Conservation (phyloP, 1,140 invertebrate genomes). For the Drosophila lacertosa region DNA sequence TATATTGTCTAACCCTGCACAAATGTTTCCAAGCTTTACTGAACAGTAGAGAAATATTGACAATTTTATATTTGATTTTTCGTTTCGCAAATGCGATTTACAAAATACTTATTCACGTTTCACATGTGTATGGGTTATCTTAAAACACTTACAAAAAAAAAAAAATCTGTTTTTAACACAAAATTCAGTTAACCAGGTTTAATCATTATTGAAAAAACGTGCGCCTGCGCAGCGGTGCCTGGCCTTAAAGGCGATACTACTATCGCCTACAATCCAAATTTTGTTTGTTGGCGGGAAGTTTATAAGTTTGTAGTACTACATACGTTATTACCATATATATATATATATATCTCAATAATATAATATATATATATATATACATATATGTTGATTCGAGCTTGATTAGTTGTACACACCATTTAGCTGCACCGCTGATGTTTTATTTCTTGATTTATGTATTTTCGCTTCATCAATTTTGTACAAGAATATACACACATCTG, state of each 20-base stretch:
- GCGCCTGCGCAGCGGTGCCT: constrained; percentile 75
- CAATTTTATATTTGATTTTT: constrained; percentile 14
- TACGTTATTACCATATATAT: constrained; percentile 5
- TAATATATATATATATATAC: constrained; percentile 45
- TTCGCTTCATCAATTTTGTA: constrained; percentile 55
- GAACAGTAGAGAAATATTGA: constrained; percentile 18
- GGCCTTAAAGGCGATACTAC: constrained; percentile 40
- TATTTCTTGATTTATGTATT: constrained; percentile 40
- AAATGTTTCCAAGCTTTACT: constrained; percentile 16
- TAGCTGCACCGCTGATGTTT: constrained; percentile 50
- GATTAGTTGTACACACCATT: constrained; percentile 49
- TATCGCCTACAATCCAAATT: constrained; percentile 50
- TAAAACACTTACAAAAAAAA: constrained; percentile 60
- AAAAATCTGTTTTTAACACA: constrained; percentile 53
- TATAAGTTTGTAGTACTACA: constrained; percentile 27
- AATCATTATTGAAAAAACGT: constrained; percentile 54
- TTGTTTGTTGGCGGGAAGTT: constrained; percentile 38
- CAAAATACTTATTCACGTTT: constrained; percentile 41
- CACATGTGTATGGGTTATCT: constrained; percentile 20
- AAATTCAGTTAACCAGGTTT: constrained; percentile 35
- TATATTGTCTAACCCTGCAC: constrained; percentile 6
- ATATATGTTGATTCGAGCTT: constrained; percentile 69
- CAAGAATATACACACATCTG: constrained; percentile 69
- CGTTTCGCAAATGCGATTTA: constrained; percentile 16
- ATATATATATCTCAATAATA: constrained; percentile 14